Evolutionary conservation across 2,797 vertebrate genomes (phyloP).

Genomic region (Crax fasciolata): DNA sequence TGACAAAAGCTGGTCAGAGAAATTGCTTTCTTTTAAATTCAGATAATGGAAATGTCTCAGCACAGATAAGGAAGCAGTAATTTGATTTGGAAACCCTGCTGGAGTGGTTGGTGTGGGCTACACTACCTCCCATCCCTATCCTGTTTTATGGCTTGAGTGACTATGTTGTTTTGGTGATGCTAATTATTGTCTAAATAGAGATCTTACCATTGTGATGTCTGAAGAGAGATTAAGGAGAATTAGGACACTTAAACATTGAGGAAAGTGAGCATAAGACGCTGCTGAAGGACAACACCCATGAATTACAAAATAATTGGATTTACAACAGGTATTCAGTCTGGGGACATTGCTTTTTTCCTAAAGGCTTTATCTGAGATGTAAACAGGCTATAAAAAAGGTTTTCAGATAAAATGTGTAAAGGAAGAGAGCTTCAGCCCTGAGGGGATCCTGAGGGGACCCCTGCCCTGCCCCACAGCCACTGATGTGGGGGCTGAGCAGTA

Average conservation of each 20-base stretch:
- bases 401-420: neutral
- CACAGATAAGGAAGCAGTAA: neutral
- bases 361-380: neutral
- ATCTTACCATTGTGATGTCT: constrained; percentile 10
- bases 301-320: constrained; percentile 44
- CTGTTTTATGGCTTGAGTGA: constrained; percentile 54
- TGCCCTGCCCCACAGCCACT: accelerated
- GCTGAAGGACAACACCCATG: constrained; percentile 41
- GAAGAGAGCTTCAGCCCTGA: neutral
- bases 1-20: neutral
- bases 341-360: neutral
- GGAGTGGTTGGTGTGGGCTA: neutral
- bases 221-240: constrained; percentile 53
- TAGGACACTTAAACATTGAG: constrained; percentile 11
- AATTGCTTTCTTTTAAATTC: neutral
- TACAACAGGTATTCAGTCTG: constrained; percentile 3
- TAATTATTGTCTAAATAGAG: neutral
- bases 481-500: neutral
- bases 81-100: neutral
- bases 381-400: neutral
- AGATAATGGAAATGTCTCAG: neutral
- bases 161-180: constrained; percentile 50
- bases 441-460: neutral
- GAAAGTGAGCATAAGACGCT: constrained; percentile 58
- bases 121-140: neutral